Base-by-base conservation (phyloP, 2,797 vertebrate species). In the Esox lucius region DNA sequence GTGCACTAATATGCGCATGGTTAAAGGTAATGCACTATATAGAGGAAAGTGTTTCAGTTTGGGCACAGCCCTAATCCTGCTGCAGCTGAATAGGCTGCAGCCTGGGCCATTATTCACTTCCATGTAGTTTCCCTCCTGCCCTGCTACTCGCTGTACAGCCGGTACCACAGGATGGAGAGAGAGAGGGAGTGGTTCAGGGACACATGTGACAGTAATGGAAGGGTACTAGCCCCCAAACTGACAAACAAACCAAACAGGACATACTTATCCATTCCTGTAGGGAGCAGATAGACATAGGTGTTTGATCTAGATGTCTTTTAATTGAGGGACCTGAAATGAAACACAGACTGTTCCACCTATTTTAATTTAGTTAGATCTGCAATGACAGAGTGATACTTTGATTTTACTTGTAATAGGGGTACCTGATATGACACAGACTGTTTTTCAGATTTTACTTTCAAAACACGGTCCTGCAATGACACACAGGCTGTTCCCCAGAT, bases 101-200 rank as follows among this genome's bases (percentile, higher is more conserved):
- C 80, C 78, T 73, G 67, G 69, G 62, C 80, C 77, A 84, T 90
- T 88, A 89, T 85, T 91, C 85, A 86, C 85, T 87, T 80, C 82
- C 78, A 69, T 81, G 86, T 74, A 73, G 83, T 86, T 82, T 71
- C 73, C 80, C 28, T 65, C 73, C 78, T 75, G 84, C 82, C 86
- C 84, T 83, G 80, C 81, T 79, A 64, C 75, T 78, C 75, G 82
- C 81, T 88, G 83, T 84, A 79, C 81, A 81, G 78, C 80, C 80
- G 79, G 77, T 78, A 79, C 79, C 24, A 16, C 46, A 78, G 76
- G 79, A 68, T 48, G 83, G 85, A 81, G 80, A 76, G 81, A 81
- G 80, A 89, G 56, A 76, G 51, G 80, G 83, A 77, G 86, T 85
- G 86, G 72, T 80, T 78, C 75, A 46, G 80, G 28, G 28, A 3